Percentiles rank a stretch among this genome's conserved stretches.
Evolutionary conservation across 2,888 invertebrate genomes (phyloP).

Genomic region (Ophion ventricosus): DNA sequence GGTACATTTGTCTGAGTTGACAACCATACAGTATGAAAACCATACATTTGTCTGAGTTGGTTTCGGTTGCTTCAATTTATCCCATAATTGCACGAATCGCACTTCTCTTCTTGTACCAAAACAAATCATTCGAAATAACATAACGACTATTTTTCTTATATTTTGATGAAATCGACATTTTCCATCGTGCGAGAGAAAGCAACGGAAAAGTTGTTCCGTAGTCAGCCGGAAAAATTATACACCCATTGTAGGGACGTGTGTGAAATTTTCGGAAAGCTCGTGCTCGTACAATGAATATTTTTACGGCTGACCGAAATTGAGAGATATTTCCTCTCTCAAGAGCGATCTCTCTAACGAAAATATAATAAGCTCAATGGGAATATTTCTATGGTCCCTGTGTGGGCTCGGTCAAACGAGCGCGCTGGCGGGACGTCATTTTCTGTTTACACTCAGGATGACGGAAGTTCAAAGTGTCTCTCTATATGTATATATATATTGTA

Average conservation of each 20-base stretch:
- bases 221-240: conserved; percentile 4
- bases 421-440: conserved; percentile 74
- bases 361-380: conserved; percentile 58
- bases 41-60: too few relatives aligned
- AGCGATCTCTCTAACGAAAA: conserved; percentile 57
- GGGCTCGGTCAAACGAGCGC: conserved; percentile 53
- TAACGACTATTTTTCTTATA: too few relatives aligned
- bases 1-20: too few relatives aligned
- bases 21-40: too few relatives aligned
- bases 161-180: too few relatives aligned
- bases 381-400: conserved; percentile 42
- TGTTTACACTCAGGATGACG: conserved; percentile 74
- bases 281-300: conserved; percentile 24
- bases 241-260: too few relatives aligned
- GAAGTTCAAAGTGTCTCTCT: conserved; percentile 18
- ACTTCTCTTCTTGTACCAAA: too few relatives aligned
- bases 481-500: neutral
- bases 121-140: too few relatives aligned
- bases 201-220: neutral
- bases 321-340: conserved; percentile 34
- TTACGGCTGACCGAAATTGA: conserved; percentile 24
- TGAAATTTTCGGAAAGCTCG: neutral
- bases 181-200: neutral
- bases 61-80: too few relatives aligned
- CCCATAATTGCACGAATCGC: too few relatives aligned